Evolutionary conservation across 2,888 invertebrate species (phyloP), one percentile per base, ranked within the genome.

Genomic region (Asteroscopus sphinx): DNA sequence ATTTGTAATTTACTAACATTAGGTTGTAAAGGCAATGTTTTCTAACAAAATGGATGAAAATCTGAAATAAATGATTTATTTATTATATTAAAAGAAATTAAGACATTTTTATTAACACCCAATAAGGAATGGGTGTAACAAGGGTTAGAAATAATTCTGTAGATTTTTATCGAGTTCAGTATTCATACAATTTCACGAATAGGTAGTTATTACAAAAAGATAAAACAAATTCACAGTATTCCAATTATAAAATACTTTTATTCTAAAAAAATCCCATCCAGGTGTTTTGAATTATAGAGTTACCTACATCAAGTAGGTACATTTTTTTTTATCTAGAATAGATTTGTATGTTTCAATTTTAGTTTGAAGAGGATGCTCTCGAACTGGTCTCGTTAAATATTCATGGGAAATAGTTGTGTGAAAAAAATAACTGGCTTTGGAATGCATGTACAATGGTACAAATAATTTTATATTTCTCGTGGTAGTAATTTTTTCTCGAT

Each of bases 351-450:
- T 46, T 68, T 68, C 42, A 64, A 62, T 64, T 64, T 64, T 64
- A 44, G 69, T 54, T 53, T 46, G 46, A 63, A 68, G 68, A 68
- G 64, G 64, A 62, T 42, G 69, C 68, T 17, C 62, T 64, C 64
- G 69, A 68, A 62, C 54, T 44, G 54, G 63, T 68, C 53, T 62
- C 64, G 64, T 64, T 64, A 64, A 68, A 59, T 68, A 68, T 64
- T 47, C 63, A 68, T 68, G 33, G 30, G 62, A 62, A 62, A 28
- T 44, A 40, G 69, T 68, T 39, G 62, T 33, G 46, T 37, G 45
- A 12, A 64, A 68, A 63, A 64, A 59, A 49, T 57, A 17, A 32
- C 13, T 33, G 12, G 13, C 3, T 11, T 32, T 16, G 21, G 28
- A 28, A 8, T 28, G 8, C 28, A 28, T 21, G 21, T 6, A n/a